phyloP scores from a whole-genome alignment of 2,888 invertebrate species.

The Nomada ferruginata region DNA sequence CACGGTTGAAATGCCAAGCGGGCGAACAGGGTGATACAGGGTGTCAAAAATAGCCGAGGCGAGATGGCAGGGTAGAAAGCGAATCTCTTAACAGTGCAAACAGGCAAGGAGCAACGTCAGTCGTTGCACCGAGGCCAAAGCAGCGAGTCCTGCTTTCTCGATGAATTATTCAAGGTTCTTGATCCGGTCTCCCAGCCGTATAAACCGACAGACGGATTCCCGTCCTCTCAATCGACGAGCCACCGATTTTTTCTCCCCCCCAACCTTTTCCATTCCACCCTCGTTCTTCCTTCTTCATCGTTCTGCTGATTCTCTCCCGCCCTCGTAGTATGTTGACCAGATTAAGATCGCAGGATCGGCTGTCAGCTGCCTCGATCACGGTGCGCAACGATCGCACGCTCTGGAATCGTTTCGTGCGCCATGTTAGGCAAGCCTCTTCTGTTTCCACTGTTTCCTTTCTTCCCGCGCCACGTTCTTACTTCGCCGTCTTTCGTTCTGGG shows the following conservation, averaged over 20 bases:
- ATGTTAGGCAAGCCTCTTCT: conserved; percentile 64
- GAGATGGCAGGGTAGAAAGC: conserved; percentile 50
- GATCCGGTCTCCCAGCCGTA: conserved; percentile 75
- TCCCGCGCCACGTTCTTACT: conserved; percentile 6
- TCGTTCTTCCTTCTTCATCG: conserved; percentile 4
- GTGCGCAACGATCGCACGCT: conserved; percentile 63
- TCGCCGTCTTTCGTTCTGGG: neutral
- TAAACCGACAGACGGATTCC: conserved; percentile 76
- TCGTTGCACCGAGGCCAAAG: conserved; percentile 54
- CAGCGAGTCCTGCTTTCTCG: conserved; percentile 68
- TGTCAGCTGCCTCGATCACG: conserved; percentile 78
- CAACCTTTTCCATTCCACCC: conserved; percentile 11
- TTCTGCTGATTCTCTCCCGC: conserved; percentile 50
- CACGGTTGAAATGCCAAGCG: conserved; percentile 14
- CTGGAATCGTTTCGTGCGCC: conserved; percentile 68
- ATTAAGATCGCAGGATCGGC: conserved; percentile 82
- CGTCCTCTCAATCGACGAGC: conserved; percentile 76
- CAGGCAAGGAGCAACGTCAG: conserved; percentile 60
- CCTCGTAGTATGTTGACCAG: conserved; percentile 75
- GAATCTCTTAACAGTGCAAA: conserved; percentile 61
- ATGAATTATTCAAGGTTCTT: conserved; percentile 82
- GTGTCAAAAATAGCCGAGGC: conserved; percentile 40
- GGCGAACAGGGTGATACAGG: conserved; percentile 37
- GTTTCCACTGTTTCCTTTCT: conserved; percentile 24
- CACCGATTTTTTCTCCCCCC: conserved; percentile 58